phyloP scores from a whole-genome alignment of 2,888 invertebrate genomes.

The Scaptomyza cyrtandrae region DNA sequence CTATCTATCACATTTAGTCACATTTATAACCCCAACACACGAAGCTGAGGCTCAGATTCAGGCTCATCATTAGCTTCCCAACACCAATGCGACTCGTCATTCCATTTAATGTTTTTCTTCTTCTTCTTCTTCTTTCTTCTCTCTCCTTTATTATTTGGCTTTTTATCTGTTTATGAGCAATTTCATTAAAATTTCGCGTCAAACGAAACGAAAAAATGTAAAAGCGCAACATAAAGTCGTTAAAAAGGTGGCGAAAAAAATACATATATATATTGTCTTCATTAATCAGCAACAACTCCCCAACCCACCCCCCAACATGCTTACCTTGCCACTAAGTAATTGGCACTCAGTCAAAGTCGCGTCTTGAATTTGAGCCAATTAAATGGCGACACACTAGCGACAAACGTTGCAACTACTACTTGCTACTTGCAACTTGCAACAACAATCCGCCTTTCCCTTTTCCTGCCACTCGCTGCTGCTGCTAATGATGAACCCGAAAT shows the following conservation, averaged over 20 bases:
- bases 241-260: slow-evolving; percentile 54
- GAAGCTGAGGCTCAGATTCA: not conserved
- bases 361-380: slow-evolving; percentile 72
- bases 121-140: slow-evolving; percentile 9
- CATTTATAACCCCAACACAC: slow-evolving; percentile 53
- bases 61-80: slow-evolving; percentile 21
- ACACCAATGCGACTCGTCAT: slow-evolving; percentile 26
- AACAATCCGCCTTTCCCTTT: slow-evolving; percentile 66
- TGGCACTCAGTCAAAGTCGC: slow-evolving; percentile 46
- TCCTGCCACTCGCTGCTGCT: slow-evolving; percentile 26
- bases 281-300: slow-evolving; percentile 59
- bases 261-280: slow-evolving; percentile 44
- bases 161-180: slow-evolving; percentile 51
- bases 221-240: slow-evolving; percentile 53
- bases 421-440: slow-evolving; percentile 10
- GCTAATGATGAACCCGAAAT: slow-evolving; percentile 71
- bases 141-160: slow-evolving; percentile 7
- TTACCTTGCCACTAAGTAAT: slow-evolving; percentile 9
- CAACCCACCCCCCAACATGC: too few species aligned
- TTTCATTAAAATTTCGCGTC: slow-evolving; percentile 64
- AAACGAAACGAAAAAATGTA: not conserved
- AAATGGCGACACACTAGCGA: slow-evolving; percentile 68
- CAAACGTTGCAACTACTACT: not conserved
- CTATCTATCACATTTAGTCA: slow-evolving; percentile 50
- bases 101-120: slow-evolving; percentile 11